phyloP scores from a whole-genome alignment of 1,140 invertebrate species.

The Ctenoplectra terminalis region DNA sequence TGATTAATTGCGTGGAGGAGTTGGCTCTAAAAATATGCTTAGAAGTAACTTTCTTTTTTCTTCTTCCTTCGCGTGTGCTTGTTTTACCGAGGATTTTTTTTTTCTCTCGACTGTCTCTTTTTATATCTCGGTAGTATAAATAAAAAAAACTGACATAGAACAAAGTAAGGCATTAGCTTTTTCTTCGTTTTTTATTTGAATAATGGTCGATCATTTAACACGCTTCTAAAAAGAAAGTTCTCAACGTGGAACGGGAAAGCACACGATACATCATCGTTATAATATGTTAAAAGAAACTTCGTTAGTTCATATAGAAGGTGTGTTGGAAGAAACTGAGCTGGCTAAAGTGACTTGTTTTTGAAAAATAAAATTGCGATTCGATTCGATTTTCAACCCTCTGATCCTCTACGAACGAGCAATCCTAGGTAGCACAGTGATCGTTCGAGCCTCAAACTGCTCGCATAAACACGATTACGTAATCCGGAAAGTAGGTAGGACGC shows the following conservation, averaged over 20 bases:
- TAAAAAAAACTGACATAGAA: neutral
- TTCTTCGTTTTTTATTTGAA: too few relatives aligned
- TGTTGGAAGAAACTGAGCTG: neutral
- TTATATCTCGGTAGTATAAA: neutral
- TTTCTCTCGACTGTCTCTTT: neutral
- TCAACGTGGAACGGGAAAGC: neutral
- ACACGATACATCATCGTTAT: neutral
- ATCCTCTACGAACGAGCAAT: too few relatives aligned
- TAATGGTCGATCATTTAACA: neutral
- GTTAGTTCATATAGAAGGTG: neutral
- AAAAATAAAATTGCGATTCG: neutral
- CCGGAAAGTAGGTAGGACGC: slow-evolving; percentile 17
- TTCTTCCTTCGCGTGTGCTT: neutral
- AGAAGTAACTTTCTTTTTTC: neutral
- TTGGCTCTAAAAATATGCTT: neutral
- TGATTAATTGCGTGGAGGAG: neutral
- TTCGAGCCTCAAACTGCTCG: neutral
- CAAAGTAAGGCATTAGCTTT: neutral
- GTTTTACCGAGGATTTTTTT: neutral
- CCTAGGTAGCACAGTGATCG: neutral
- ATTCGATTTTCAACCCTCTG: neutral
- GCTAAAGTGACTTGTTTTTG: neutral
- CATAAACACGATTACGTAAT: slow-evolving; percentile 18
- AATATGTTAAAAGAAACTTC: neutral
- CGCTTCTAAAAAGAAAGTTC: neutral